Percentiles rank a stretch among this genome's conserved stretches.
Evolutionary conservation across 2,113 vertebrate genomes (phyloP).

Genomic region (Nematolebias whitei): DNA sequence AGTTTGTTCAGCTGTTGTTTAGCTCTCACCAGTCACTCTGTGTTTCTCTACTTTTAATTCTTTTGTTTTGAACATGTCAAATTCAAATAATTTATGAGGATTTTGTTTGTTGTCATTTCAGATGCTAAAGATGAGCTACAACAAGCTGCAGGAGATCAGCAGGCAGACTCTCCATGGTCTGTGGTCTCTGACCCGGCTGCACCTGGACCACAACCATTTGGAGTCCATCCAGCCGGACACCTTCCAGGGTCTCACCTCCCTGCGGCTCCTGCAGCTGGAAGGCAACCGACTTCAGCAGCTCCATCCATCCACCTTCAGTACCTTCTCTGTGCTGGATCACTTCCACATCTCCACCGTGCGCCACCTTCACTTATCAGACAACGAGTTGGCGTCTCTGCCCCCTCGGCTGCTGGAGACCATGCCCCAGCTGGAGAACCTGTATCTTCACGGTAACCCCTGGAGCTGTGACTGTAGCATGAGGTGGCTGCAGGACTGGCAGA

Average conservation of each 20-base stretch:
- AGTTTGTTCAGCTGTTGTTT: no score
- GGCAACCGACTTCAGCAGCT: slow-evolving; percentile 88
- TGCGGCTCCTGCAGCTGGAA: slow-evolving; percentile 89
- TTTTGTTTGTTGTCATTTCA: slow-evolving; percentile 38
- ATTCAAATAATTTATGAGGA: no score
- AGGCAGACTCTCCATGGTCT: slow-evolving; percentile 83
- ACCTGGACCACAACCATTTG: slow-evolving; percentile 91
- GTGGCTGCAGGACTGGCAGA: slow-evolving; percentile 84
- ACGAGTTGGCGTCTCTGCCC: slow-evolving; percentile 80
- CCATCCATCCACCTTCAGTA: slow-evolving; percentile 86
- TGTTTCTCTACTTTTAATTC: no score
- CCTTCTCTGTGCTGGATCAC: slow-evolving; percentile 81
- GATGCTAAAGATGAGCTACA: slow-evolving; percentile 95
- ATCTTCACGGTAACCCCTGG: slow-evolving; percentile 92
- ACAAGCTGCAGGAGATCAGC: slow-evolving; percentile 84
- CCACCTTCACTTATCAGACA: slow-evolving; percentile 90
- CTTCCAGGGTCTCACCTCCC: slow-evolving; percentile 86
- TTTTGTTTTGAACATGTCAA: no score
- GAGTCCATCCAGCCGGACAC: slow-evolving; percentile 89
- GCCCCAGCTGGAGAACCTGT: slow-evolving; percentile 87
- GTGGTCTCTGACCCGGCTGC: slow-evolving; percentile 81
- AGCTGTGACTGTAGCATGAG: slow-evolving; percentile 85
- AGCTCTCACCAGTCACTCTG: no score
- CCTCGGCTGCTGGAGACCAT: slow-evolving; percentile 72
- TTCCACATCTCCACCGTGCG: slow-evolving; percentile 87